Base-by-base conservation (phyloP, 1,140 invertebrate species). In the Neodiprion lecontei region DNA sequence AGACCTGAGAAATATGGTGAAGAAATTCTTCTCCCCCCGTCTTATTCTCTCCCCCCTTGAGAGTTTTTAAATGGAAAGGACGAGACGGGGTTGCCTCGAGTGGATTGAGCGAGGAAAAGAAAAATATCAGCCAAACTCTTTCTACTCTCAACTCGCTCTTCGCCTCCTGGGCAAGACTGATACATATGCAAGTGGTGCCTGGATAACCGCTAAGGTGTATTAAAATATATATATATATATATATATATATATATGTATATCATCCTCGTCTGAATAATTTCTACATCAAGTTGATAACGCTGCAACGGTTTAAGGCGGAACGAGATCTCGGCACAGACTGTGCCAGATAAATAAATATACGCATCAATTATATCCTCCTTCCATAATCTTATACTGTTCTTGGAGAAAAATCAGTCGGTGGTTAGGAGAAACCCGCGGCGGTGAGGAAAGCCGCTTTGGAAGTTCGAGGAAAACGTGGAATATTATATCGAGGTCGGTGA, bases 61-160 rank as follows among this genome's bases (percentile, higher is more conserved):
- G 53, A 61, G 11, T 61, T 61, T 61, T 17, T 61, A 61, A 61
- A 61, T 61, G 53, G 53, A 61, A 61, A 61, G 11, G 53, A 61
- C 53, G 4, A 17, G 53, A 14, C 53, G 53, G 53, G 7, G 11
- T 14, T 14, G 11, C 53, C 53, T 61, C 53, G 53, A 11, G 7
- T 61, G 53, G 53, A 61, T 61, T 61, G n/a, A 7, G 53, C 53
- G 11, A 5, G 53, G 53, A 61, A 61, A 5, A 61, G n/a, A 61
- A 61, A 61, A 61, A 61, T 61, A 61, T 61, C 53, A 61, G 53
- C 53, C 4, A 61, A 61, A 61, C 53, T 61, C 53, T 14, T 17
- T 40, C 28, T 40, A 2, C 28, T 40, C 28, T 40, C 28, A 40
- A 40, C 28, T 61, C 9, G 11, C 11, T 9, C 5, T 4, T 12